Evolutionary conservation across 1,140 invertebrate species (phyloP).

Genomic region (Drosophila orosa): DNA sequence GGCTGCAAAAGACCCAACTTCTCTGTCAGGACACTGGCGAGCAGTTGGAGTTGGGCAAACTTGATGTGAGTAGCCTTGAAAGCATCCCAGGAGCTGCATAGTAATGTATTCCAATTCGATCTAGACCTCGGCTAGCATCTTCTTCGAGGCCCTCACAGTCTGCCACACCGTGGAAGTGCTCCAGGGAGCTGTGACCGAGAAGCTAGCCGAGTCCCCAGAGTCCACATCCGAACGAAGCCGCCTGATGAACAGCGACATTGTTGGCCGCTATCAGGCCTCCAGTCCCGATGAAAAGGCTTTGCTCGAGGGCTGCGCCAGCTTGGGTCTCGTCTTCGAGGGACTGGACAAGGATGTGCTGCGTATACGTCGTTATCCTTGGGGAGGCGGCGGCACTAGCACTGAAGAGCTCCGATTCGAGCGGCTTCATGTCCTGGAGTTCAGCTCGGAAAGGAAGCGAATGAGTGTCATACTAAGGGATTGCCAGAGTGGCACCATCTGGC

Average conservation of each 20-base stretch:
- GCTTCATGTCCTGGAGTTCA: constrained; percentile 98
- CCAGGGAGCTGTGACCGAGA: neutral
- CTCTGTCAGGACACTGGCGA: constrained; percentile 81
- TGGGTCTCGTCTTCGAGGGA: constrained; percentile 88
- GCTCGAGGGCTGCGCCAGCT: constrained; percentile 90
- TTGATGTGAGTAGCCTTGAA: constrained; percentile 60
- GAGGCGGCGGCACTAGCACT: constrained; percentile 45
- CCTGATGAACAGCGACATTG: constrained; percentile 28
- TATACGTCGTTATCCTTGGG: constrained; percentile 57
- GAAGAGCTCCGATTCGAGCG: constrained; percentile 88
- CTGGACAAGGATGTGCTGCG: constrained; percentile 77
- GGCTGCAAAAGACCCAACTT: constrained; percentile 72
- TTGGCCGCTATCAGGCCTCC: constrained; percentile 86
- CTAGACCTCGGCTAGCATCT: constrained; percentile 78
- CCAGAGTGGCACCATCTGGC: constrained; percentile 88
- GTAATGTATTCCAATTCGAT: neutral
- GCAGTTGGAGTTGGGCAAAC: constrained; percentile 78
- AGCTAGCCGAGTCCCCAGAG: neutral
- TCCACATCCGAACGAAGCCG: constrained; percentile 23
- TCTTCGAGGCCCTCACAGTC: constrained; percentile 90
- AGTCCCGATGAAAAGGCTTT: constrained; percentile 95
- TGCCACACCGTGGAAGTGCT: constrained; percentile 92
- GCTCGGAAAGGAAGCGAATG: constrained; percentile 96
- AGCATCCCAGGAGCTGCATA: neutral
- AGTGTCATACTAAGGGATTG: constrained; percentile 92